phyloP scores from a whole-genome alignment of 2,113 vertebrate species.

The Rhizomys pruinosus region DNA sequence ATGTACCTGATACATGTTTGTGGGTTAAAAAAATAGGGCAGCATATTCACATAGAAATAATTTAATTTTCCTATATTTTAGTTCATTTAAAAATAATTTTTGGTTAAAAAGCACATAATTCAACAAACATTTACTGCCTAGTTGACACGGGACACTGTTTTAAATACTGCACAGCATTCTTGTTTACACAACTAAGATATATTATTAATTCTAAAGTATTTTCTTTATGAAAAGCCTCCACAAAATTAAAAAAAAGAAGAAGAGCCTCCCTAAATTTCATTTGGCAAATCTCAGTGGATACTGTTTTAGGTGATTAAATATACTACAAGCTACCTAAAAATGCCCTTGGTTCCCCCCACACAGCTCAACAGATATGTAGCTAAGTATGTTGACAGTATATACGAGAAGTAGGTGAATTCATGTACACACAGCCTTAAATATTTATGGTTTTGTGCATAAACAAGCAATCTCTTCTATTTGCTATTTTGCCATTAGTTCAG shows the following conservation, averaged over 20 bases:
- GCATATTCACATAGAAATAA: neutral
- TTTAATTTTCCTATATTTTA: slow-evolving; percentile 20
- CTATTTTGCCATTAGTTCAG: slow-evolving; percentile 66
- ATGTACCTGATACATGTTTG: neutral
- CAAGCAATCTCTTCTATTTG: slow-evolving; percentile 65
- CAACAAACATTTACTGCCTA: neutral
- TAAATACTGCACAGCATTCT: neutral
- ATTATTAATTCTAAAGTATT: slow-evolving; percentile 9
- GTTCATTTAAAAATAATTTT: neutral
- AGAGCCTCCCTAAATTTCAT: neutral
- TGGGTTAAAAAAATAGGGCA: neutral
- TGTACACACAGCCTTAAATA: slow-evolving; percentile 1
- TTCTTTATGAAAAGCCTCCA: neutral
- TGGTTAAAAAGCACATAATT: neutral
- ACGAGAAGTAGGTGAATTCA: neutral
- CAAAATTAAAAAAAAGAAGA: too few relatives aligned
- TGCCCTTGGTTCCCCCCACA: neutral
- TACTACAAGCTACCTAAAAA: slow-evolving; percentile 4
- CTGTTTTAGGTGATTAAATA: neutral
- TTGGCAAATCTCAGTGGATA: slow-evolving; percentile 12
- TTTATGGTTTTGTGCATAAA: slow-evolving; percentile 73
- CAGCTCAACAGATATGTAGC: neutral
- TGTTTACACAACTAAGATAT: slow-evolving; percentile 12
- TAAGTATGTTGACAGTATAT: slow-evolving; percentile 36
- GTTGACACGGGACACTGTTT: neutral